These are phyloP conservation scores for Odontocolon sp. DNA, from an alignment of 2,888 invertebrate species.

Conservation along the genomic window DNA sequence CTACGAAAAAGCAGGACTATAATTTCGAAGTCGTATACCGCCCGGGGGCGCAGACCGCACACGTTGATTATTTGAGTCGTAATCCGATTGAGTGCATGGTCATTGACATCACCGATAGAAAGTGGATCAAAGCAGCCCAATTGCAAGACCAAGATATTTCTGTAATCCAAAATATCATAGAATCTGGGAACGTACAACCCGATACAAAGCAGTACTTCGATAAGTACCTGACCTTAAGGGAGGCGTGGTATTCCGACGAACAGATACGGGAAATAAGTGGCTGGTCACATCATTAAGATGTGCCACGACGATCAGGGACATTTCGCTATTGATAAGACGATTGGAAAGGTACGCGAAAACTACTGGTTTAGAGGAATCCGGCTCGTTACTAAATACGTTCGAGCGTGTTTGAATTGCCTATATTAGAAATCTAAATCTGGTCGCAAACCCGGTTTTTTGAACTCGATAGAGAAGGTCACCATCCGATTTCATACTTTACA, in stretches of 20 bases:
- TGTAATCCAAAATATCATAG: slow-evolving; percentile 49
- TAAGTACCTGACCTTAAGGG: slow-evolving; percentile 45
- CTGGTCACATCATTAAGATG: slow-evolving; percentile 71
- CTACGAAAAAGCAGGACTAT: slow-evolving; percentile 65
- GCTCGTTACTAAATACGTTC: slow-evolving; percentile 77
- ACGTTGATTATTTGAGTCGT: slow-evolving; percentile 65
- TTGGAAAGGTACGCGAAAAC: slow-evolving; percentile 67
- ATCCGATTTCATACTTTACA: slow-evolving; percentile 78
- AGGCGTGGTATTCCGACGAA: slow-evolving; percentile 54
- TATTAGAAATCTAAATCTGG: slow-evolving; percentile 70
- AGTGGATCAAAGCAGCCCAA: slow-evolving; percentile 64
- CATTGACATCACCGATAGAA: slow-evolving; percentile 53
- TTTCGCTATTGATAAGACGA: slow-evolving; percentile 72
- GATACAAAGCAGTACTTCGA: slow-evolving; percentile 58
- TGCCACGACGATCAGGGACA: slow-evolving; percentile 78
- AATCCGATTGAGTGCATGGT: slow-evolving; percentile 55
- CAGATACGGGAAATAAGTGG: slow-evolving; percentile 63
- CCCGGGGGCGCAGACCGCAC: slow-evolving; percentile 55
- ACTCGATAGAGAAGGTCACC: slow-evolving; percentile 76
- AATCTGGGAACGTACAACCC: slow-evolving; percentile 33
- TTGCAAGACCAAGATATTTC: slow-evolving; percentile 54
- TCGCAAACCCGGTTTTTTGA: slow-evolving; percentile 71
- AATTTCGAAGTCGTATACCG: slow-evolving; percentile 59
- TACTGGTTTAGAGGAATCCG: slow-evolving; percentile 79
- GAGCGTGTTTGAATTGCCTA: slow-evolving; percentile 76